Evolutionary conservation across 1,140 invertebrate species (phyloP), one percentile per base, ranked within the genome.

Genomic region (Sitobion miscanthi): DNA sequence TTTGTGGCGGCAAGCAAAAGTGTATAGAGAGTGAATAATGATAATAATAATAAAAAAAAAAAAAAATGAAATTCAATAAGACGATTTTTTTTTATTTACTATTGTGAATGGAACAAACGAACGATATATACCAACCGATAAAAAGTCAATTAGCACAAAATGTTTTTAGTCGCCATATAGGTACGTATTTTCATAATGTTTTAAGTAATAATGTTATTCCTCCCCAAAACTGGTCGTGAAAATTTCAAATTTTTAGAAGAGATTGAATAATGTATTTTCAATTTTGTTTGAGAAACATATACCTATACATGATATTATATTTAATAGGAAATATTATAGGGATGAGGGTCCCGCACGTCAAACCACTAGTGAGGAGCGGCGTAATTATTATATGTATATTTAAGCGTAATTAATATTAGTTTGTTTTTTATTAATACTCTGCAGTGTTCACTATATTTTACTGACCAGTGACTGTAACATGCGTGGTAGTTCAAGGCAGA

Each of bases 61-160:
- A 89, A 42, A 57, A 57, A 89, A 92, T 45, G 1, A 30, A 54
- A 93, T 83, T 93, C 91, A 93, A 93, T 85, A 86, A 93, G 91
- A 93, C 25, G 91, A 93, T 93, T 93, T 93, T 93, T 85, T 85
- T 77, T 77, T 54, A 54, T 77, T 77, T 35, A 54, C 91, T 86
- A 93, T 93, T 93, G 91, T 93, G 82, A 93, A 85, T 83, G 30
- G 14, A 86, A 91, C 90, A 91, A 83, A 93, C 82, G 91, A 93
- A 86, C 35, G 23, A 93, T 93, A 85, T 86, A 85, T 42, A 52
- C 25, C 90, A 42, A 93, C 91, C 82, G 91, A 93, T 93, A 93
- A 86, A 69, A 69, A 90, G 38, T 90, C 88, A 45, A 90, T 69
- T 45, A 25, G 89, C 89, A 62, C 54, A 62, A 90, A 69, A 90